phyloP scores from a whole-genome alignment of 2,113 vertebrate species.

The Loxodonta africana region DNA sequence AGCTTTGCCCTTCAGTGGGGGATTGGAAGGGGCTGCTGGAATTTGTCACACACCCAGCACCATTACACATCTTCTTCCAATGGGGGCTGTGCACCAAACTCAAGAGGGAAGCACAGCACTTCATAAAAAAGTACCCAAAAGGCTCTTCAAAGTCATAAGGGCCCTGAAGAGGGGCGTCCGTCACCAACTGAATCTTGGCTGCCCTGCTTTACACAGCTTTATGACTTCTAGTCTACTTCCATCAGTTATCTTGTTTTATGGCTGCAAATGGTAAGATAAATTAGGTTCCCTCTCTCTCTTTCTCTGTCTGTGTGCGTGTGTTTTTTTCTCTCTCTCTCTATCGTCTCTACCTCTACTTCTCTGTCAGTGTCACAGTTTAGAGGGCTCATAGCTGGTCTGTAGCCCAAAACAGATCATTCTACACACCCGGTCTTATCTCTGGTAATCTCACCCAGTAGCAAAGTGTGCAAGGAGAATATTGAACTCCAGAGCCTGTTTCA shows the following conservation, averaged over 20 bases:
- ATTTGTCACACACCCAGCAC: not conserved
- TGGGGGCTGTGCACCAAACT: not conserved
- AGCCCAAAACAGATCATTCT: slow-evolving; percentile 40
- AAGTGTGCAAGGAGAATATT: not conserved
- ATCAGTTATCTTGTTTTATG: slow-evolving; percentile 82
- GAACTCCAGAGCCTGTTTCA: not conserved
- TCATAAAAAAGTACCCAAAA: not conserved
- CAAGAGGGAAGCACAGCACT: not conserved
- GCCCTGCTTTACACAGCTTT: slow-evolving; percentile 81
- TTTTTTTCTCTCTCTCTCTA: not conserved
- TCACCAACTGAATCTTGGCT: slow-evolving; percentile 72
- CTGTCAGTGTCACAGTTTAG: slow-evolving; percentile 72
- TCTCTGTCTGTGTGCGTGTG: not conserved
- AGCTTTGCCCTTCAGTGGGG: not conserved
- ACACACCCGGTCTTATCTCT: slow-evolving; percentile 50
- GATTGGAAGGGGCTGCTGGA: not conserved
- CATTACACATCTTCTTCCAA: not conserved
- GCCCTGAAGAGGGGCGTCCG: slow-evolving; percentile 61
- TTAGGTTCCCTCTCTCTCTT: not conserved
- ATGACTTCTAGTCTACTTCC: slow-evolving; percentile 82
- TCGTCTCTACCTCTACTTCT: not conserved
- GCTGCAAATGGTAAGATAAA: slow-evolving; percentile 81
- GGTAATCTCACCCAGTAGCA: not conserved
- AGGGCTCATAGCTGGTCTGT: slow-evolving; percentile 68
- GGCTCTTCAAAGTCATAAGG: slow-evolving; percentile 77